Evolutionary conservation across 2,797 vertebrate species (phyloP).

Genomic region (Falco naumanni): DNA sequence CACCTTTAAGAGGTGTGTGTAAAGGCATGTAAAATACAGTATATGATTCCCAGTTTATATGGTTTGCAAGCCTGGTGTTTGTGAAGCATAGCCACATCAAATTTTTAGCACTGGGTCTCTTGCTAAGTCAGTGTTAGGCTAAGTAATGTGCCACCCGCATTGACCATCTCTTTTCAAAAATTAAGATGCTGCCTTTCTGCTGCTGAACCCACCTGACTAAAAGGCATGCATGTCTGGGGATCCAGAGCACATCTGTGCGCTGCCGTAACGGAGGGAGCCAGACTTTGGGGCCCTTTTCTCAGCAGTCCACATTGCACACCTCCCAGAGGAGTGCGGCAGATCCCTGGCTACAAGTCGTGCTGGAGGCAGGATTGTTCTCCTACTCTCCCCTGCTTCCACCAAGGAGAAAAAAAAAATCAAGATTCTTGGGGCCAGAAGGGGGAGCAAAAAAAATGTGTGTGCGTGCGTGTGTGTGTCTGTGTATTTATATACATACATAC

Average conservation of each 20-base stretch:
- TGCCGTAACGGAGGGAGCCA: rapidly evolving
- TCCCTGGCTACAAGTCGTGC: background rate
- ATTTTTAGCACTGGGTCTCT: background rate
- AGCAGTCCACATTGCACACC: rapidly evolving
- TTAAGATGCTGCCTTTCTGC: background rate
- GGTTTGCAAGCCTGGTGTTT: background rate
- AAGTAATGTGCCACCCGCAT: background rate
- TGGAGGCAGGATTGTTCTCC: background rate
- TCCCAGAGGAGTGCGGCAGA: background rate
- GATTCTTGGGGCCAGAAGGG: constrained; percentile 33
- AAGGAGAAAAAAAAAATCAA: background rate
- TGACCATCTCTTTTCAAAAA: background rate
- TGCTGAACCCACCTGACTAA: background rate
- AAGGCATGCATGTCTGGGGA: rapidly evolving
- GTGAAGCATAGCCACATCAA: background rate
- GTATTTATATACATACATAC: background rate
- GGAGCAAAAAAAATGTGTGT: constrained; percentile 36
- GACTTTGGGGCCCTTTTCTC: background rate
- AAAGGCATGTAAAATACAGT: background rate
- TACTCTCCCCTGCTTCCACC: background rate
- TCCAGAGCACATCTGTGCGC: background rate
- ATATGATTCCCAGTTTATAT: background rate
- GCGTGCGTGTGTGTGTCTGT: rapidly evolving
- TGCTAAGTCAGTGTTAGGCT: background rate
- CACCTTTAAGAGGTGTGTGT: background rate